These are phyloP conservation scores for Sula dactylatra DNA, from an alignment of 2,113 vertebrate species.

Conservation along the genomic window DNA sequence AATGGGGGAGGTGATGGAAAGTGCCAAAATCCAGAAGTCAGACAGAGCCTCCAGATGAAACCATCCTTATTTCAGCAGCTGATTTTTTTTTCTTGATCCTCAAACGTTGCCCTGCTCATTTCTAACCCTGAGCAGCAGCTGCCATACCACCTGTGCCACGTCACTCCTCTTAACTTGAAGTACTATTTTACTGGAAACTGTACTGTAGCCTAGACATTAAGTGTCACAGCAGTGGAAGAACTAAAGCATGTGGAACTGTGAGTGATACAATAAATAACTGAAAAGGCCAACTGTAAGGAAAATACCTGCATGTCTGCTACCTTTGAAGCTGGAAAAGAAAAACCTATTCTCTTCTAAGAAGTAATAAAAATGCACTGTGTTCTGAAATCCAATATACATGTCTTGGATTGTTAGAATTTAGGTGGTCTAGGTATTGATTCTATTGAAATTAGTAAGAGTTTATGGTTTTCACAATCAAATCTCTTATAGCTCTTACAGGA, in stretches of 20 bases:
- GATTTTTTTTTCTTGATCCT: constrained; percentile 77
- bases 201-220: constrained; percentile 81
- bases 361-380: not conserved
- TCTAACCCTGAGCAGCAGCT: constrained; percentile 84
- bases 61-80: constrained; percentile 63
- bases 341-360: not conserved
- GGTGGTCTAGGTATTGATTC: not conserved
- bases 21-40: not conserved
- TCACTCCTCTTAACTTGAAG: constrained; percentile 80
- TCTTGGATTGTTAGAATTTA: not conserved
- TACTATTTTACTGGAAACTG: constrained; percentile 82
- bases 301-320: not conserved
- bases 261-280: not conserved
- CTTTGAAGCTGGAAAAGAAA: not conserved
- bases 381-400: not conserved
- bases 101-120: constrained; percentile 79
- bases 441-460: not conserved
- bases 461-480: not conserved
- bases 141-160: constrained; percentile 78
- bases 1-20: not conserved
- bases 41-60: not conserved
- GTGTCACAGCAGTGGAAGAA: constrained; percentile 78
- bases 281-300: not conserved
- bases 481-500: not conserved
- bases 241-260: constrained; percentile 77